Base-by-base conservation (phyloP, 2,113 vertebrate species). In the Poicephalus gulielmi region DNA sequence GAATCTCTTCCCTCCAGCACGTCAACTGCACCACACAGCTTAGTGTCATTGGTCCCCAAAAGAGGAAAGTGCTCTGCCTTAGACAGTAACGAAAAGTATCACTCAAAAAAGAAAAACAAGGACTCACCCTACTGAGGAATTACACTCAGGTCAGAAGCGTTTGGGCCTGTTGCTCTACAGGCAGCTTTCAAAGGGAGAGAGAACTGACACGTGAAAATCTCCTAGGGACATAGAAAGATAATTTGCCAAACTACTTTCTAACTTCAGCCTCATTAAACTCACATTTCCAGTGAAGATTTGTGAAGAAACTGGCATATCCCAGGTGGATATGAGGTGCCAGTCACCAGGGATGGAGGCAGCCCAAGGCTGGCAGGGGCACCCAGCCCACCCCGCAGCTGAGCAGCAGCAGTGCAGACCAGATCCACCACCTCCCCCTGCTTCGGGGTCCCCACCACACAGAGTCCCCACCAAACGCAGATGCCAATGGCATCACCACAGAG, bases 381-480 rank as follows among this genome's bases (percentile, higher is more conserved):
- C 47, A 33, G 47, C 13, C 30, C 33, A 18, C 15, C 62, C 57
- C 49, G n/a, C 0, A 0, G 52, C 66, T 62, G 33, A 30, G 18
- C 1, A 9, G 46, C 0, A 0, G 37, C 27, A 11, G 16, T 2
- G 24, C n/a, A 35, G 55, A 39, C 15, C 17, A 24, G 23, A 16
- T 64, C 24, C 43, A 52, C 8, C 17, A 23, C 4, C 9, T 62
- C 19, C 57, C 15, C 3, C 2, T 53, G 76, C 30, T 44, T 31
- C 22, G 7, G 9, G 6, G 35, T 11, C 28, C 50, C 20, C 30
- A n/a, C 3, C 0, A 1, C 33, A 18, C 13, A 24, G 27, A 9
- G n/a, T 67, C 49, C 44, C 46, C 52, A 39, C 22, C 13, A 5
- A 59, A 59, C 0, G 1, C 9, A 39, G 78, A n/a, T 5, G 27